Evolutionary conservation across 2,113 vertebrate species (phyloP).

Genomic region (Sus scrofa): T2T-Sscrofa CM000827.6:71989501-71990000

Average conservation of each 20-base stretch:
- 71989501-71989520: background rate
- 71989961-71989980: background rate
- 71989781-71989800: background rate
- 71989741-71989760: background rate
- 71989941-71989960: background rate
- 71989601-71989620: background rate
- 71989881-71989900: background rate
- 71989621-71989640: background rate
- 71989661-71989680: constrained; percentile 6
- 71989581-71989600: background rate
- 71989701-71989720: background rate
- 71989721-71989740: background rate
- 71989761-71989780: constrained; percentile 26
- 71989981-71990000: background rate
- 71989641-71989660: background rate
- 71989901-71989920: background rate
- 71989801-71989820: background rate
- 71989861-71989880: background rate
- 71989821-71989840: constrained; percentile 15
- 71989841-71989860: background rate
- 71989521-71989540: background rate
- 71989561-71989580: background rate
- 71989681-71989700: background rate
- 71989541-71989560: background rate
- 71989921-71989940: background rate